A percentile compares a stretch with the other conserved stretches of the same genome.
Evolutionary conservation across 2,113 vertebrate genomes (phyloP).

Genomic region (Oreocharis arfaki): DNA sequence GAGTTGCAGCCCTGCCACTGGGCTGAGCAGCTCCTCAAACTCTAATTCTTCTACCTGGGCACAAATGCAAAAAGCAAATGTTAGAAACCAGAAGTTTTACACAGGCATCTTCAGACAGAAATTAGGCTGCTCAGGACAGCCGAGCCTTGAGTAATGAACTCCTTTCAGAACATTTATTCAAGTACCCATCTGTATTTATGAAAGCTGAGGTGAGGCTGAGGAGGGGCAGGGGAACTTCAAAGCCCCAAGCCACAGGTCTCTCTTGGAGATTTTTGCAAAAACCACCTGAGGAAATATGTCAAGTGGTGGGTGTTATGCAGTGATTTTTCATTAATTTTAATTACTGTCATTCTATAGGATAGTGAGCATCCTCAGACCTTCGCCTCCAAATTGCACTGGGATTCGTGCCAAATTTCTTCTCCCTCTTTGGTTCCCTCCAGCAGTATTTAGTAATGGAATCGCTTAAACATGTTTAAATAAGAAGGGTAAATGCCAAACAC

Average conservation of each 20-base stretch:
- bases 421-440: conserved; percentile 51
- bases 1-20: background rate
- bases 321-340: conserved; percentile 73
- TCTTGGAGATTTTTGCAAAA: conserved; percentile 7
- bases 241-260: conserved; percentile 19
- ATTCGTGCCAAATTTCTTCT: conserved; percentile 59
- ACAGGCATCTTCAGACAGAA: background rate
- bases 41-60: background rate
- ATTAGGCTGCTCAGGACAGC: background rate
- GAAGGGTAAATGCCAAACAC: conserved; percentile 56
- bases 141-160: background rate
- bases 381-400: conserved; percentile 58
- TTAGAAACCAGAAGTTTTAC: background rate
- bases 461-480: conserved; percentile 65
- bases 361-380: conserved; percentile 63
- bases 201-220: conserved; percentile 18
- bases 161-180: background rate
- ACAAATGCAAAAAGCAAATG: background rate
- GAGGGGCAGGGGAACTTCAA: conserved; percentile 40
- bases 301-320: conserved; percentile 43
- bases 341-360: conserved; percentile 64
- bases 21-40: background rate
- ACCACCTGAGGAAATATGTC: conserved; percentile 50
- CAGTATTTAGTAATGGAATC: conserved; percentile 61
- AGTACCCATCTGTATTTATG: background rate